Base-by-base conservation (phyloP, 1,140 invertebrate species). In the Heliconius congener region DNA sequence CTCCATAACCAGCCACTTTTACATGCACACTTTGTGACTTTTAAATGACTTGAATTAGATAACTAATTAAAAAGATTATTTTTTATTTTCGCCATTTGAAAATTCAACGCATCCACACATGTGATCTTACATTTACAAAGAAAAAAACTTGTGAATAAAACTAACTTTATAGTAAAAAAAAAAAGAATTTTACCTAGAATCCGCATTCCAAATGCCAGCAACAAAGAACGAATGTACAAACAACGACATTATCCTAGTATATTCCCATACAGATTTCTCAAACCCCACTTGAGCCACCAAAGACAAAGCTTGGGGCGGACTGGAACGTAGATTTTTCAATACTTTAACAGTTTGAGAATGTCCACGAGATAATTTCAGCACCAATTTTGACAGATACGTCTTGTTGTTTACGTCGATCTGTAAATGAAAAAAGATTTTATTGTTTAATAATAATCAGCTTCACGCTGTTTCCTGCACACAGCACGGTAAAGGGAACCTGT, bases 371-470 rank as follows among this genome's bases (percentile, higher is more conserved):
- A 95, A 73, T 82, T 95, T 95, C 13, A 95, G 83, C 0, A 95
- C 93, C 8, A 95, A 66, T 78, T 93, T 94, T 4, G 92, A 93
- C 27, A 95, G 77, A 73, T 91, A 91, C 0, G 92, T 93, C 75
- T 93, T 94, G 81, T 95, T 95, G 84, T 93, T 93, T 0, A 91
- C 93, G 46, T 95, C 93, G 71, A 95, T 95, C 94, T 95, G 86
- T 55, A 70, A 78, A 73, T 50, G n/a, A 30, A 66, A 27, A 66
- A 1, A 30, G 60, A 13, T 66, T 30, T 66, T 13, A 13, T 27
- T 27, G 9, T 60, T 23, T 23, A 52, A 52, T 52, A 52, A 52
- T 8, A n/a, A 19, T 19, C 0, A 13, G 50, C 18, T 52, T 19
- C 16, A 52, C 18, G 50, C 18, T 52, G 16, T 1, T 4, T 13